These are phyloP conservation scores for Caerostris darwini DNA, from an alignment of 1,140 invertebrate species.

Conservation along the genomic window DNA sequence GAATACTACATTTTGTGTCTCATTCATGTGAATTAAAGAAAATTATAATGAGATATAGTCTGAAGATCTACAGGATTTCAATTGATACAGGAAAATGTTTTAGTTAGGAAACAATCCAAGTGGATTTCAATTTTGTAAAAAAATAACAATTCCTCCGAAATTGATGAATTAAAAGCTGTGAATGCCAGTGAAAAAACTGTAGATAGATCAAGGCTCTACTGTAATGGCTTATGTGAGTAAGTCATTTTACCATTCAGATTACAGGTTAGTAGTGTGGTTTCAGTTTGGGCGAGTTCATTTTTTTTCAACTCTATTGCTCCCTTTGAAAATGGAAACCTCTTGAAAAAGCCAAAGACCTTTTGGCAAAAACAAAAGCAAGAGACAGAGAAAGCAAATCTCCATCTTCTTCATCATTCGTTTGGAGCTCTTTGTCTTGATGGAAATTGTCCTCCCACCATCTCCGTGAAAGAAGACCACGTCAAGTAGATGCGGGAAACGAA, in stretches of 20 bases:
- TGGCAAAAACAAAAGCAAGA: not conserved
- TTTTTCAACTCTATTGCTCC: not conserved
- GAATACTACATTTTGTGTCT: too few species aligned
- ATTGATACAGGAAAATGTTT: too few species aligned
- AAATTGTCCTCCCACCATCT: conserved; percentile 30
- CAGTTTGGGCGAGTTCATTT: not conserved
- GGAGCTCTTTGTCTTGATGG: conserved; percentile 38
- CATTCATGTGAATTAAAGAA: too few species aligned
- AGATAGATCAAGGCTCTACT: too few species aligned
- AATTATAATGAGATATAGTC: too few species aligned
- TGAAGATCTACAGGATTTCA: too few species aligned
- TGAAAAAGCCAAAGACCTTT: not conserved
- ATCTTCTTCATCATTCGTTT: not conserved
- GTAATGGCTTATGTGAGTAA: not conserved
- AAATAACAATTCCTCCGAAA: too few species aligned
- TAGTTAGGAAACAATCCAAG: too few species aligned
- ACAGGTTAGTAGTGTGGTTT: not conserved
- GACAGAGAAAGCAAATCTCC: not conserved
- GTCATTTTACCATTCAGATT: conserved; percentile 1
- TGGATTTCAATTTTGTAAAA: too few species aligned
- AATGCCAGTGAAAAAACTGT: too few species aligned
- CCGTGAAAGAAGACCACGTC: conserved; percentile 61
- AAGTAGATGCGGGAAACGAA: conserved; percentile 74
- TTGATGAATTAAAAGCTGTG: too few species aligned
- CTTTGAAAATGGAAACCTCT: not conserved